Evolutionary conservation across 1,140 invertebrate genomes (phyloP), one percentile per base, ranked within the genome.

Genomic region (Cotesia typhae): DNA sequence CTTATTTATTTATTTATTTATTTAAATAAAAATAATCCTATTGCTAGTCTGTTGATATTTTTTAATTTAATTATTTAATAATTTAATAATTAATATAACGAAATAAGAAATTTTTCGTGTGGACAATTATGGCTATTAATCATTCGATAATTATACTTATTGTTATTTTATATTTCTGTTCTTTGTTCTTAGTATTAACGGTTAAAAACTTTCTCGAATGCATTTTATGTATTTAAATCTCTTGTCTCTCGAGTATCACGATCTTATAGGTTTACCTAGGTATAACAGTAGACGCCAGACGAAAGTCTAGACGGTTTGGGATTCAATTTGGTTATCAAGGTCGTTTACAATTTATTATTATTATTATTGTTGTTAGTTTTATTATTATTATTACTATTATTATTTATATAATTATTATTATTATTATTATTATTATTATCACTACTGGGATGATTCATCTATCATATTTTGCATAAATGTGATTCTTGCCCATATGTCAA

Each of bases 291-390:
- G 10, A 53, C 14, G 41, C 68, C 68, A 70, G 68, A 67, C 71
- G 63, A 57, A 12, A 28, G 73, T 73, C 69, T 68, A 71, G 61
- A 74, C 73, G 37, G 41, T 51, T 66, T 69, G 37, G 41, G 61
- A 70, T 70, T 65, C 61, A 70, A 71, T 72, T 69, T 67, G 59
- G 74, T 53, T 75, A 75, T 69, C 66, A 69, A 75, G 70, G 70
- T 72, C 55, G 69, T 71, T 71, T 14, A 51, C 41, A 47, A 10
- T 9, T 47, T 10, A 47, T 47, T 6, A 47, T 47, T 47, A 47
- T 47, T 47, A 47, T 47, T 10, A 10, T 47, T 47, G 5, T 47
- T 7, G 5, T 47, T 47, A 47, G 2, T 47, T 9, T 47, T 41
- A 41, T 7, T 41, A 41, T 41, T 41, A 41, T 41, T 41, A 41